phyloP scores from a whole-genome alignment of 2,888 invertebrate species.

The Xylota sylvarum region DNA sequence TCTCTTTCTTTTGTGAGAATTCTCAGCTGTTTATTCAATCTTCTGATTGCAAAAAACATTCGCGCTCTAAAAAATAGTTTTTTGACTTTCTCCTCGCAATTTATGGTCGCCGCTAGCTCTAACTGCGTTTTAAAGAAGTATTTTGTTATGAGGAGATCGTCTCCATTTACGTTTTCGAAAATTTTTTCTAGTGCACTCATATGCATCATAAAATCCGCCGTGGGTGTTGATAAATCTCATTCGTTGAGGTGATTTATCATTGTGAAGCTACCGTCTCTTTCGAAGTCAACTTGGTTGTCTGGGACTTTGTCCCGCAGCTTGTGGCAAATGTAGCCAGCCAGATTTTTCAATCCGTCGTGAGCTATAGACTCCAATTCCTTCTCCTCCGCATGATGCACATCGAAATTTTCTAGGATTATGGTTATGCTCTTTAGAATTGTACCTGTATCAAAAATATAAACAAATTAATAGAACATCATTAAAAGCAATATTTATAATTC shows the following conservation, averaged over 20 bases:
- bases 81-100: too few species aligned
- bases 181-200: conserved; percentile 31
- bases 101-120: too few species aligned
- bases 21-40: too few species aligned
- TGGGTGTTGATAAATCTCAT: conserved; percentile 56
- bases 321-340: conserved; percentile 60
- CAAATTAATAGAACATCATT: conserved; percentile 49
- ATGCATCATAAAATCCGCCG: conserved; percentile 25
- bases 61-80: too few species aligned
- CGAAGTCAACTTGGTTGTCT: conserved; percentile 9
- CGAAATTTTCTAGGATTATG: background rate
- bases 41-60: too few species aligned
- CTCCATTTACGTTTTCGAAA: conserved; percentile 32
- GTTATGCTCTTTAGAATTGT: conserved; percentile 7
- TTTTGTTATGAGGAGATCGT: conserved; percentile 25
- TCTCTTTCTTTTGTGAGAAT: too few species aligned
- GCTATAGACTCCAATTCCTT: conserved; percentile 37
- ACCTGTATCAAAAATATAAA: background rate
- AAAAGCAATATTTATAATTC: too few species aligned
- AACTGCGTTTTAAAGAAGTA: too few species aligned
- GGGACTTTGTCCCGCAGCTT: conserved; percentile 24
- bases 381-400: conserved; percentile 13
- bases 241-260: conserved; percentile 62
- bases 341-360: conserved; percentile 57
- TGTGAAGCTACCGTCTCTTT: too few species aligned